Evolutionary conservation across 1,140 invertebrate species (phyloP), one percentile per base, ranked within the genome.

Genomic region (Arion vulgaris): DNA sequence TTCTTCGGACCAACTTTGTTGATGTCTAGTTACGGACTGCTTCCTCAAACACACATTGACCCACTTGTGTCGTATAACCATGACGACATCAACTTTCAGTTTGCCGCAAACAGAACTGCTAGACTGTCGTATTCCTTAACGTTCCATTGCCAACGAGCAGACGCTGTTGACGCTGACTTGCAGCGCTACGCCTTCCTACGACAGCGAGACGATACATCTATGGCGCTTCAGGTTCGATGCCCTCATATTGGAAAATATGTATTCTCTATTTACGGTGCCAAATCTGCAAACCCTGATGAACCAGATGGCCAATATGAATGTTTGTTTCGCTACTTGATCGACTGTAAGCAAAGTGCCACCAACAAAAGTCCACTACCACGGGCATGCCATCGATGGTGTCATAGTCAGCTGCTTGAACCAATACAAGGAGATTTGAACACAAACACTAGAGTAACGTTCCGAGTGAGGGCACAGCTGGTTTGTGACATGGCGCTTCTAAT

Each of bases 201-300:
- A 81, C 87, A 89, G 69, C 80, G 87, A 53, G 88, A 88, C 57
- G 86, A 88, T 17, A 87, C 83, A 45, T 86, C 85, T 11, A 85
- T 90, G 7, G 86, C 87, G 4, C 91, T 89, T 77, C 86, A 88
- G 53, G 85, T 91, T 1, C 80, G 89, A n/a, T 91, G 89, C 82
- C 92, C 92, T 2, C 83, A 88, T 23, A 85, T 88, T 53, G 92
- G 91, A 0, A 88, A 89, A 73, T 92, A 92, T 85, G 90, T 91
- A 0, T 88, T 92, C 53, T 88, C 88, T 1, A 84, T 92, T 17
- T 91, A 89, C 83, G 91, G 90, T 13, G 82, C 39, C 83, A 87
- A 83, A 84, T 84, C 19, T 74, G 81, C 84, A 15, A 84, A 86
- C 62, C 75, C 81, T 0, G 88, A 87, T 26, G 88, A 89, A 38